A percentile compares a stretch with the other conserved stretches of the same genome.
These are phyloP conservation scores for Andinoacara biseriatus DNA, from an alignment of 2,113 vertebrate species.

Conservation along the genomic window DNA sequence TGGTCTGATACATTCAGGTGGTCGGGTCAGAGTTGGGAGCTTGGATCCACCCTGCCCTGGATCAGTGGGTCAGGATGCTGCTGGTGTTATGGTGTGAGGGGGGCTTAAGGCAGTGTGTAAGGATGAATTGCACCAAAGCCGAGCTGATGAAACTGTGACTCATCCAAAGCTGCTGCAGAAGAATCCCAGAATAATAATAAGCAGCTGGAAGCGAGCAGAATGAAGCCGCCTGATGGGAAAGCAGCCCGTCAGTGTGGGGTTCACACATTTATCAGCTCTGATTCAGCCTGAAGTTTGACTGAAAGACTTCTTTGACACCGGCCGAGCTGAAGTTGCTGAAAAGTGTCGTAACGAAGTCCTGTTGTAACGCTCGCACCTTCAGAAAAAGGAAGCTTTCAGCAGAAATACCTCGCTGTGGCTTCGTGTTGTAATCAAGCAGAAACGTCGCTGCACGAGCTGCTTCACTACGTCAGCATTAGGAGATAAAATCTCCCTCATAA, in stretches of 20 bases:
- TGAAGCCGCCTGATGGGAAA: too few species aligned
- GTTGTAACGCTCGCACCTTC: constrained; percentile 19
- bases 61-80: too few species aligned
- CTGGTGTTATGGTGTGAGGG: neutral
- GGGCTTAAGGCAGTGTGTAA: neutral
- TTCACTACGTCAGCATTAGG: neutral
- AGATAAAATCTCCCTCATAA: neutral
- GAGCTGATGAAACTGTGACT: neutral
- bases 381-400: constrained; percentile 48
- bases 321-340: too few species aligned
- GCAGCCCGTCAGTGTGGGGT: neutral
- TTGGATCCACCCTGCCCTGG: too few species aligned
- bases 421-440: constrained; percentile 42
- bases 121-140: too few species aligned
- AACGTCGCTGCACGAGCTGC: neutral
- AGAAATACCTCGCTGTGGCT: constrained; percentile 25
- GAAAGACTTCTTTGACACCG: neutral
- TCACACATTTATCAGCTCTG: neutral
- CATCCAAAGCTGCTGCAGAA: neutral
- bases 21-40: too few species aligned
- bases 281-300: neutral
- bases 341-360: constrained; percentile 36
- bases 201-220: too few species aligned
- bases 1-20: neutral
- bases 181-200: too few species aligned